phyloP scores from a whole-genome alignment of 2,113 vertebrate species.

The Puntigrus tetrazona region DNA sequence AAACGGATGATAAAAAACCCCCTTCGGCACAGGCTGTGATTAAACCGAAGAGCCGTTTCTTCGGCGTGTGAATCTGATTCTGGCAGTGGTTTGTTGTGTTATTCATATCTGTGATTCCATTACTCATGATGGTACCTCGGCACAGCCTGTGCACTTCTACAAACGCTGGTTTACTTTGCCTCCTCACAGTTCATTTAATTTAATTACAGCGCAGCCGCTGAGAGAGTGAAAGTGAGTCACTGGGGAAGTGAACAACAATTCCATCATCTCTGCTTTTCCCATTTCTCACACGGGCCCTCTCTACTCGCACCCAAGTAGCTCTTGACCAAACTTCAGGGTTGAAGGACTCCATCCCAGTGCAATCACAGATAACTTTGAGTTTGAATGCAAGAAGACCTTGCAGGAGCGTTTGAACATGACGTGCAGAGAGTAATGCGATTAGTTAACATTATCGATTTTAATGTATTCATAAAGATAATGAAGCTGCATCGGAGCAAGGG shows the following conservation, averaged over 20 bases:
- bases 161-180: constrained; percentile 16
- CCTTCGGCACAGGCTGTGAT: neutral
- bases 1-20: neutral
- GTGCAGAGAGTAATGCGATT: neutral
- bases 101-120: constrained; percentile 15
- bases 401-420: neutral
- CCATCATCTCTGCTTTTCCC: neutral
- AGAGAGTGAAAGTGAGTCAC: neutral
- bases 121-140: neutral
- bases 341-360: neutral
- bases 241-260: neutral
- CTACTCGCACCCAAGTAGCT: neutral
- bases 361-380: neutral
- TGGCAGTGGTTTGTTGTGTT: neutral
- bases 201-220: neutral
- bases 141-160: neutral
- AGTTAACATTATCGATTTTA: neutral
- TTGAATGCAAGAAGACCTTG: neutral
- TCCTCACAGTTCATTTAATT: constrained; percentile 28
- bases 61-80: neutral
- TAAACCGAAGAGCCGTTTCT: neutral
- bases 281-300: neutral
- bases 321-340: neutral
- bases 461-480: neutral
- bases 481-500: neutral